These are phyloP conservation scores for Megaceryle torquata DNA, from an alignment of 2,113 vertebrate genomes.

Conservation along the genomic window DNA sequence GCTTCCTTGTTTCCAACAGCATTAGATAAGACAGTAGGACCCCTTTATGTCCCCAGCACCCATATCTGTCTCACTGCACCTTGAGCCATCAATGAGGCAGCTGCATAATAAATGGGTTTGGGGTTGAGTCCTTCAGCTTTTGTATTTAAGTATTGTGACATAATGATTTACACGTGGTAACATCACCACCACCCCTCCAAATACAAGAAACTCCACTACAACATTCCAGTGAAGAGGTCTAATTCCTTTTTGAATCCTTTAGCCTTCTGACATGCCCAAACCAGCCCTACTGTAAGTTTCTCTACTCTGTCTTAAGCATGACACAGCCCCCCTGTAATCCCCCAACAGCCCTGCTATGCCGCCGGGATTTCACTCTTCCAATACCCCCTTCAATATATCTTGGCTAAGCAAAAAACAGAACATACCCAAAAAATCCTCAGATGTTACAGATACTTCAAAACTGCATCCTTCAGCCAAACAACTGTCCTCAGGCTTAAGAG, in stretches of 20 bases:
- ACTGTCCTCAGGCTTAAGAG: background rate
- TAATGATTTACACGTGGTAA: background rate
- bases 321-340: background rate
- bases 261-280: background rate
- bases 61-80: accelerated
- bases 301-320: background rate
- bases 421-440: accelerated
- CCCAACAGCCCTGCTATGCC: background rate
- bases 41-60: accelerated
- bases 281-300: background rate
- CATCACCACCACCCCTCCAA: background rate
- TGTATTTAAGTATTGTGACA: background rate
- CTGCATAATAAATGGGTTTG: too few species aligned
- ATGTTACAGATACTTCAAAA: background rate
- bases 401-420: background rate
- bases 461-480: background rate
- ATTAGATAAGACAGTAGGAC: accelerated
- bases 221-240: background rate
- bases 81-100: background rate
- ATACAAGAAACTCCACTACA: background rate
- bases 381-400: background rate
- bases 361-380: background rate
- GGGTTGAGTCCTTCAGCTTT: background rate
- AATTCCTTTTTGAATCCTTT: background rate
- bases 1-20: background rate